These are phyloP conservation scores for Bursaphelenchus mucronatus DNA, from an alignment of 1,140 invertebrate genomes.

Conservation along the genomic window DNA sequence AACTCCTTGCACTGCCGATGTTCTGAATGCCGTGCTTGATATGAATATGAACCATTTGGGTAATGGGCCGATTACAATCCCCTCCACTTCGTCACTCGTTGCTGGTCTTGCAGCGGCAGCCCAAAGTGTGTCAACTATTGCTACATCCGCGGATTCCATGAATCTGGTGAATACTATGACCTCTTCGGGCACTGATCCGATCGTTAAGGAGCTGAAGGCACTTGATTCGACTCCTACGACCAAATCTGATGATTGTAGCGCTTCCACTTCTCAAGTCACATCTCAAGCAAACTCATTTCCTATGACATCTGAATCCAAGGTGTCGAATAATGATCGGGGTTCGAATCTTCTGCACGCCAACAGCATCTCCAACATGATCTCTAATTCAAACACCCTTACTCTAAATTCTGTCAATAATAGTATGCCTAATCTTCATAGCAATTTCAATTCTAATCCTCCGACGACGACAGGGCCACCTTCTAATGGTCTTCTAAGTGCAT, in stretches of 20 bases:
- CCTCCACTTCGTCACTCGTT: constrained; percentile 34
- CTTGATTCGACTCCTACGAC: constrained; percentile 16
- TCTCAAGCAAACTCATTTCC: too few relatives aligned
- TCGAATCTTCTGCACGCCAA: neutral
- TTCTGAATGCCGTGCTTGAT: constrained; percentile 45
- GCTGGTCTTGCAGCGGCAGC: constrained; percentile 25
- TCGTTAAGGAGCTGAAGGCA: constrained; percentile 20
- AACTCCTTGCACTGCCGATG: constrained; percentile 48
- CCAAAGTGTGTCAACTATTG: constrained; percentile 4
- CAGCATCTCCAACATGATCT: constrained; percentile 18
- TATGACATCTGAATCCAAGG: too few relatives aligned
- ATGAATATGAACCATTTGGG: constrained; percentile 43
- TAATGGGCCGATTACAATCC: constrained; percentile 22
- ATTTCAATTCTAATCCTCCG: constrained; percentile 1
- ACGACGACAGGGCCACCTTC: constrained; percentile 13
- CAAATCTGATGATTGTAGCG: constrained; percentile 4
- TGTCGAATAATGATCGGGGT: too few relatives aligned
- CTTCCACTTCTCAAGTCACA: constrained; percentile 4
- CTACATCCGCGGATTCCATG: neutral
- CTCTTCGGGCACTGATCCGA: constrained; percentile 5
- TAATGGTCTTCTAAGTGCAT: constrained; percentile 1
- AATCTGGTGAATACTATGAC: neutral
- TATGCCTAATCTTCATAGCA: constrained; percentile 17
- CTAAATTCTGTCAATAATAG: constrained; percentile 3
- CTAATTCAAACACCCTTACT: constrained; percentile 7